Evolutionary conservation across 2,113 vertebrate species (phyloP), one percentile per base, ranked within the genome.

Genomic region (Pycnonotus jocosus): DNA sequence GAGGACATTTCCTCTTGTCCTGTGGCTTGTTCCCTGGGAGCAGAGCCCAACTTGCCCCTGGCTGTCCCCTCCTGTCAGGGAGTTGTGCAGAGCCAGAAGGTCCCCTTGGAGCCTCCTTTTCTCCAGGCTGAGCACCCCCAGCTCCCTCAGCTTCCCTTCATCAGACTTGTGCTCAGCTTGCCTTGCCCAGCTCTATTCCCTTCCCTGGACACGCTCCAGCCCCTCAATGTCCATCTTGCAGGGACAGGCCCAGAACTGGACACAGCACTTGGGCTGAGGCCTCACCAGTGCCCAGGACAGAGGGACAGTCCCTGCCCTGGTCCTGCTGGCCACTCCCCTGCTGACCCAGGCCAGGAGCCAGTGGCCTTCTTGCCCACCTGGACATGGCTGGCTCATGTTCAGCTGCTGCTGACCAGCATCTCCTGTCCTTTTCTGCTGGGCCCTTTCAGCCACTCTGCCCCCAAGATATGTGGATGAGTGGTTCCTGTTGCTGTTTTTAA

Each of bases 201-300:
- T 64, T 65, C 76, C 1, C 33, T 72, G 50, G 31, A 50, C 15
- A 13, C 0, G 2, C 22, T 64, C 27, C 44, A 81, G 37, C 19
- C 33, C 9, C 22, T 66, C 60, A 1, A 21, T 53, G 53, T 37
- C 27, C 27, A 2, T 64, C 24, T 1, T 56, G 31, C 1, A 51
- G 12, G 24, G 53, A 38, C 2, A 16, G 15, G 23, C 28, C 37
- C 51, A 45, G 38, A 58, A 30, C 23, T 60, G 44, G 44, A 20
- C 33, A 21, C 7, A n/a, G 45, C 42, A 24, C 1, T 60, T 21
- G 28, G 3, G 12, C 6, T 51, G 37, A 1, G 38, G 33, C 11
- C 51, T 58, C 35, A 19, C 2, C 66, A 37, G 42, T 64, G 31
- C 35, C 48, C 16, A 48, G 0, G 0, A 2, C 20, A 47, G 40